A percentile compares a stretch with the other conserved stretches of the same genome.
Evolutionary conservation across 2,113 vertebrate genomes (phyloP).

Genomic region (Oceanodroma tethys): DNA sequence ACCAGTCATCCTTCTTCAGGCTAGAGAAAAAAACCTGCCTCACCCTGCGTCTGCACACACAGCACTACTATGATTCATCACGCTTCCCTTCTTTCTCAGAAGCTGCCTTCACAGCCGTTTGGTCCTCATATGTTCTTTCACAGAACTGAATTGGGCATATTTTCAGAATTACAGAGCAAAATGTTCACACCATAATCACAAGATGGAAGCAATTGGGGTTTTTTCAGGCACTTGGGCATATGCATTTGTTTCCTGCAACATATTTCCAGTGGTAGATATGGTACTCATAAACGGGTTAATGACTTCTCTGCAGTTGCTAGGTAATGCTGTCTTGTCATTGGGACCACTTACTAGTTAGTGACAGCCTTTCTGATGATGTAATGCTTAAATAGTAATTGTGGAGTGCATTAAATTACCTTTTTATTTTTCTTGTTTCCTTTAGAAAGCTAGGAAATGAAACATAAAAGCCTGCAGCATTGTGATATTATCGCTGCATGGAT

Average conservation of each 20-base stretch:
- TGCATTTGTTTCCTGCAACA: background rate
- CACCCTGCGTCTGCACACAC: background rate
- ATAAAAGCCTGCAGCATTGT: background rate
- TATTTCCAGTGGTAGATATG: background rate
- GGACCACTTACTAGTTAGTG: slow-evolving; percentile 31
- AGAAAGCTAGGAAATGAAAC: slow-evolving; percentile 45
- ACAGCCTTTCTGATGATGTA: slow-evolving; percentile 56
- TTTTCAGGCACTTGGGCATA: background rate
- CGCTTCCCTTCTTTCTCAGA: background rate
- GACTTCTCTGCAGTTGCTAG: slow-evolving; percentile 50
- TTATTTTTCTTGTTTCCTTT: slow-evolving; percentile 21
- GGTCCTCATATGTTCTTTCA: background rate
- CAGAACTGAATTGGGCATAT: background rate
- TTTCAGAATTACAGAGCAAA: slow-evolving; percentile 37
- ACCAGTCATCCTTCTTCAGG: background rate
- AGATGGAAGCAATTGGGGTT: background rate
- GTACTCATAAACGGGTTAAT: slow-evolving; percentile 47
- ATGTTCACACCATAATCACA: slow-evolving; percentile 16
- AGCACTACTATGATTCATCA: slow-evolving; percentile 8
- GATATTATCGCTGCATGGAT: slow-evolving; percentile 1
- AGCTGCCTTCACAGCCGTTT: background rate
- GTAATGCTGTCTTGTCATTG: slow-evolving; percentile 46
- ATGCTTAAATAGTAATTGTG: slow-evolving; percentile 33
- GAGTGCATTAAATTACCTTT: slow-evolving; percentile 16
- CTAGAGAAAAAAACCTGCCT: background rate